Conservation (phyloP, 2,113 vertebrate genomes). For the Eulemur rufifrons region DNA sequence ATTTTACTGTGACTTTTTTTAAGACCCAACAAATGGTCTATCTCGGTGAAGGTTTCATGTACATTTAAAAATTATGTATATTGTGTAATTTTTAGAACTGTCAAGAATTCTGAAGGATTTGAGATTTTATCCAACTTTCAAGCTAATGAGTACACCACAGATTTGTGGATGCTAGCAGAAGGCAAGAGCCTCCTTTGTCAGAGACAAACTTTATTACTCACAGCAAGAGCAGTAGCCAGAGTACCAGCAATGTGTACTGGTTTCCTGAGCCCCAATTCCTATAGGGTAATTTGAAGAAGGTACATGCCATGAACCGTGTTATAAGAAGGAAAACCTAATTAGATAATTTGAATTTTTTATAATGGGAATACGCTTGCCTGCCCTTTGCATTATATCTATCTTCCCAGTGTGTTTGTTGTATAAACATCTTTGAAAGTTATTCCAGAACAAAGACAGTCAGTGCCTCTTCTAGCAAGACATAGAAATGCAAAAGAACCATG, state of each 20-base stretch:
- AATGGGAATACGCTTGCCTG: not conserved
- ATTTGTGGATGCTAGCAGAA: not conserved
- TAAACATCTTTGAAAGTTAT: not conserved
- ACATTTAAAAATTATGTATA: not conserved
- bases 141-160: not conserved
- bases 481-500: not conserved
- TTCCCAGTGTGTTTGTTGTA: not conserved
- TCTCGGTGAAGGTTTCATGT: not conserved
- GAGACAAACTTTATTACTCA: not conserved
- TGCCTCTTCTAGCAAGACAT: not conserved
- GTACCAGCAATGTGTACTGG: not conserved
- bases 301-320: not conserved
- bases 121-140: not conserved
- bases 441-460: not conserved
- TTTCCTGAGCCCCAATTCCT: not conserved
- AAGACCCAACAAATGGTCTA: not conserved
- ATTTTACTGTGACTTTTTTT: not conserved
- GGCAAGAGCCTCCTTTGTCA: not conserved
- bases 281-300: not conserved
- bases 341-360: not conserved
- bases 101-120: not conserved
- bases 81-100: not conserved
- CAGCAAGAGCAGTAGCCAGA: not conserved
- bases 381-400: not conserved
- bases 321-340: not conserved